These are phyloP conservation scores for Xiphorhynchus erythropygius DNA, from an alignment of 2,797 vertebrate genomes.

Conservation along the genomic window DNA sequence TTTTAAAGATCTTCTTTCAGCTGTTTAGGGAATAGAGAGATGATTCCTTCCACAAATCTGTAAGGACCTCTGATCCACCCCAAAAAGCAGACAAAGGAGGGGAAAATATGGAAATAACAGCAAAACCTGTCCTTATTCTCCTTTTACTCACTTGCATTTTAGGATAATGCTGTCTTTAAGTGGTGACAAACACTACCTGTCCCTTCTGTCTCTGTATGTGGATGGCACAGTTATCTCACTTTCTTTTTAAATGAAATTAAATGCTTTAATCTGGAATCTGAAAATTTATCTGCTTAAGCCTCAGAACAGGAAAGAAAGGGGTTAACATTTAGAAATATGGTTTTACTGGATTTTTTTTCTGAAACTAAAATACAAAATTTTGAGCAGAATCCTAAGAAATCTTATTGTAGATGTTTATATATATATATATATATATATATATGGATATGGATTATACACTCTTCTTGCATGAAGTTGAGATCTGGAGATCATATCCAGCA, in stretches of 20 bases:
- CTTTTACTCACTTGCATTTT: background rate
- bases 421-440: too few species aligned
- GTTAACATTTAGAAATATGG: background rate
- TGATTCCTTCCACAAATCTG: background rate
- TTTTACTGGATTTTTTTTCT: background rate
- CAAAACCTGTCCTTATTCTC: background rate
- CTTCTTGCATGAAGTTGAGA: background rate
- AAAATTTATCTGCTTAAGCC: background rate
- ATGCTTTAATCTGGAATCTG: background rate
- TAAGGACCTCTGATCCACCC: background rate
- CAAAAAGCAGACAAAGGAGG: background rate
- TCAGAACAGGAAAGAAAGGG: background rate
- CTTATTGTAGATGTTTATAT: background rate
- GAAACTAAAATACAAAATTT: background rate
- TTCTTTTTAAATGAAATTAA: background rate
- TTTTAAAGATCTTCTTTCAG: slow-evolving; percentile 2
- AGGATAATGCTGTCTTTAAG: background rate
- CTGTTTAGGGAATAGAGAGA: background rate
- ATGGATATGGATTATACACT: background rate
- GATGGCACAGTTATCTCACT: background rate
- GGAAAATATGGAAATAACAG: background rate
- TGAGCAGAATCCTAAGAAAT: background rate
- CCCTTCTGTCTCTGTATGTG: background rate
- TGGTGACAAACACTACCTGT: background rate
- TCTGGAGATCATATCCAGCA: background rate